These are phyloP conservation scores for Apodemia zela DNA, from an alignment of 2,888 invertebrate species.

Conservation along the genomic window DNA sequence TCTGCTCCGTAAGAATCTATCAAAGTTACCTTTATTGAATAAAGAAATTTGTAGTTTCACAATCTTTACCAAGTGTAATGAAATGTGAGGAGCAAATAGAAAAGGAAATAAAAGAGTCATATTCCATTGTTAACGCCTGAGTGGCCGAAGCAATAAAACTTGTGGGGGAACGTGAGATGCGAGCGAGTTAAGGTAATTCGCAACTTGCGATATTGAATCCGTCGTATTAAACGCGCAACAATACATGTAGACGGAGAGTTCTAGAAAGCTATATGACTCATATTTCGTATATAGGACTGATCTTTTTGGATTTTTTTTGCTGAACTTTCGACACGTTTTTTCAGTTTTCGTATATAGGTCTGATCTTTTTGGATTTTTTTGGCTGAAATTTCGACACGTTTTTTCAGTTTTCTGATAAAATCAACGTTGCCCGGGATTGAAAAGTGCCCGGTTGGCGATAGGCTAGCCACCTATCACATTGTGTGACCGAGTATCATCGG, in stretches of 20 bases:
- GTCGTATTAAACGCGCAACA: background rate
- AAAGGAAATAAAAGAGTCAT: conserved; percentile 11
- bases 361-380: too few species aligned
- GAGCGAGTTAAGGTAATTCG: conserved; percentile 8
- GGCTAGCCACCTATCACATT: too few species aligned
- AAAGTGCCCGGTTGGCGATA: too few species aligned
- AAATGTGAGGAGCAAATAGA: conserved; percentile 2
- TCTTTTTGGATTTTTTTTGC: too few species aligned
- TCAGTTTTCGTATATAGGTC: too few species aligned
- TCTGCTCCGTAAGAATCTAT: background rate
- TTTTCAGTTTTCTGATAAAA: too few species aligned
- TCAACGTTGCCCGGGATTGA: too few species aligned
- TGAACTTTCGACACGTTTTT: too few species aligned
- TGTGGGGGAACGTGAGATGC: conserved; percentile 11
- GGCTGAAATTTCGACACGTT: too few species aligned
- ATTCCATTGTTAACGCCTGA: conserved; percentile 12
- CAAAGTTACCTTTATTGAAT: background rate
- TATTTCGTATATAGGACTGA: too few species aligned
- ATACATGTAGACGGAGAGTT: background rate
- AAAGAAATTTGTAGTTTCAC: conserved; percentile 5
- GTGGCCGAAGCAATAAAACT: conserved; percentile 12
- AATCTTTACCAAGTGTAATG: conserved; percentile 2
- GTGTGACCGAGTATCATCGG: too few species aligned
- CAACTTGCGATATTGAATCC: conserved; percentile 7
- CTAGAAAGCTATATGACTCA: background rate